Base-by-base conservation (phyloP, 2,888 invertebrate genomes). In the Poecilus cupreus region DNA sequence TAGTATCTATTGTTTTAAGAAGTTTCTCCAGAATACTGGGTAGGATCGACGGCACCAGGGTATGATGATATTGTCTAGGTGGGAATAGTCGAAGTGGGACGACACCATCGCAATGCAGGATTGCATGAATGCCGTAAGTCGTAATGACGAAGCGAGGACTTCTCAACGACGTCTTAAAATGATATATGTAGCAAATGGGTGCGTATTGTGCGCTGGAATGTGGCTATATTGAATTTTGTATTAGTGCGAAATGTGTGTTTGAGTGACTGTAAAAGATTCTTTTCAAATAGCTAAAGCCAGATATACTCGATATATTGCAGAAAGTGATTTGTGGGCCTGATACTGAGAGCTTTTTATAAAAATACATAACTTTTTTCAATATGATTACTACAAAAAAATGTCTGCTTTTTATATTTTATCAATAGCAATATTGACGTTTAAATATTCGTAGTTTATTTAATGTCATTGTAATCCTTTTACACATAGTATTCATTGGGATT, bases 121-220 rank as follows among this genome's bases (percentile, higher is more conserved):
- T 60, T 37, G 37, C 37, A 37, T 68, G 64, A 68, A 39, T 68
- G 32, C 37, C 64, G 13, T 60, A 60, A 37, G 39, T 22, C 32
- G 37, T 68, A 68, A 68, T 68, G 32, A 68, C 64, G 18, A 1
- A 11, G 43, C 13, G 60, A n/a, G 26, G n/a, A 24, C 18, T n/a
- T n/a, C n/a, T 32, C 32, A 68, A 68, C 20, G 64, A 68, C 37
- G 37, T 68, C 64, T 68, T 68, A 37, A 68, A 68, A 32, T 68
- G 64, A 68, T 68, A 68, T 68, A 68, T 68, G 64, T 68, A 11
- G 37, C 64, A 68, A 68, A 68, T 68, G 18, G 37, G 16, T 13
- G 37, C 18, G 37, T 68, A 68, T 68, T 68, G 64, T 68, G 37
- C 4, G 39, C 37, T 18, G 16, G 64, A 68, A 68, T 68, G 64